Base-by-base conservation (phyloP, 2,797 vertebrate species). In the Molothrus aeneus region DNA sequence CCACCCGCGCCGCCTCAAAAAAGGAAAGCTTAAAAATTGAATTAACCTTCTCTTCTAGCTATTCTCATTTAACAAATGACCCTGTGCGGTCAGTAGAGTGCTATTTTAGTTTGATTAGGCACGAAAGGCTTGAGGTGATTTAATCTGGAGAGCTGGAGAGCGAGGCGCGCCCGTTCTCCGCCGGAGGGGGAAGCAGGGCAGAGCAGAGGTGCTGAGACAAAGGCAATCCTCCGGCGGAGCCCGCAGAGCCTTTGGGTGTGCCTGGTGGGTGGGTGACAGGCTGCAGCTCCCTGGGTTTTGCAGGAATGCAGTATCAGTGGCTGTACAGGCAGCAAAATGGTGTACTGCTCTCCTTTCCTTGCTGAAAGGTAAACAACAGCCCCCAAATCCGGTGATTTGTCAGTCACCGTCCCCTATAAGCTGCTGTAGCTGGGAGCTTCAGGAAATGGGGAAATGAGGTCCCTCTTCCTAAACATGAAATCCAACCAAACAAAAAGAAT, bases 51-150 rank as follows among this genome's bases (percentile, higher is more conserved):
- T 80, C 57, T 51, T 53, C 51, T 48, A 74, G 70, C 61, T 69
- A 3, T 79, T 88, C 57, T 47, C n/a, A 42, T 88, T 56, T 90
- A 83, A 80, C 61, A 90, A 78, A 81, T 88, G 72, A 74, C 26
- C 14, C 73, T 26, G 29, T 48, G 82, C 29, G 32, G 79, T 43
- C 82, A 11, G 61, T 7, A 10, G 63, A 36, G 85, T 0, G 18
- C 92, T 92, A 50, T 95, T 92, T 86, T 53, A 60, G 77, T 88
- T 71, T 73, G 77, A 93, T 93, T 80, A 91, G 91, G 70, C 70
- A 81, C 21, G 65, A 91, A 92, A 80, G 34, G 17, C 70, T 95
- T 31, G 64, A 57, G 54, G 43, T 59, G 18, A 54, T 94, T 86
- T 70, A 47, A 65, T 80, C 17, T 28, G 70, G 50, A 36, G n/a